Evolutionary conservation across 2,888 invertebrate species (phyloP), one percentile per base, ranked within the genome.

Genomic region (Habrosyne pyritoides): DNA sequence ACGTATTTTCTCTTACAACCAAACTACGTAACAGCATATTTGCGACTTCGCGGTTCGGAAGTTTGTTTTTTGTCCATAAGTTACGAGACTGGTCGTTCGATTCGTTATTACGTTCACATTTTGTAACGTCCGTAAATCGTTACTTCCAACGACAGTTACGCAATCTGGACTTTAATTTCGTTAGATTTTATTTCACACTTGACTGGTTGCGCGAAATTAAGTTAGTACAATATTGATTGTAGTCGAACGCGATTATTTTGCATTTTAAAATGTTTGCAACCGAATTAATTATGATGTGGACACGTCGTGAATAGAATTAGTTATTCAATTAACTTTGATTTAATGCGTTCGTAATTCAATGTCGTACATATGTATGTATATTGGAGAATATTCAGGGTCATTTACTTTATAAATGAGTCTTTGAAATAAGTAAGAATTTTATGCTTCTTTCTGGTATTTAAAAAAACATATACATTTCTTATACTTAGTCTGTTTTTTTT

Each of bases 161-260:
- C 75, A 75, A 79, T 60, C 62, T 61, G 60, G 59, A 66, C 61
- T 77, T 76, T 79, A 81, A 81, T 84, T 84, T 83, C 74, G 75
- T 79, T 77, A 76, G 67, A 80, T 77, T 79, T 84, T 83, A 89
- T 88, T 88, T 87, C 83, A 87, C 87, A 84, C 79, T 77, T 79
- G 76, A 84, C 75, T 79, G 80, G 61, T 56, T 75, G 72, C 57
- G 56, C 51, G 53, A 63, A 71, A 67, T 66, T 57, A 30, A 50
- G 28, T 50, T 30, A 50, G 50, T 50, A 28, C 28, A 28, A 18
- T 28, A 30, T 28, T 21, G 50, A 28, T 28, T 50, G 10, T 22
- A 28, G 10, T 21, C 21, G 14, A 28, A 22, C n/a, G 26, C 12
- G 26, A 26, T 8, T 6, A n/a, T 48, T 24, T 47, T 47, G 21